These are phyloP conservation scores for Drosophila rubida DNA, from an alignment of 2,888 invertebrate genomes.

Conservation along the genomic window DNA sequence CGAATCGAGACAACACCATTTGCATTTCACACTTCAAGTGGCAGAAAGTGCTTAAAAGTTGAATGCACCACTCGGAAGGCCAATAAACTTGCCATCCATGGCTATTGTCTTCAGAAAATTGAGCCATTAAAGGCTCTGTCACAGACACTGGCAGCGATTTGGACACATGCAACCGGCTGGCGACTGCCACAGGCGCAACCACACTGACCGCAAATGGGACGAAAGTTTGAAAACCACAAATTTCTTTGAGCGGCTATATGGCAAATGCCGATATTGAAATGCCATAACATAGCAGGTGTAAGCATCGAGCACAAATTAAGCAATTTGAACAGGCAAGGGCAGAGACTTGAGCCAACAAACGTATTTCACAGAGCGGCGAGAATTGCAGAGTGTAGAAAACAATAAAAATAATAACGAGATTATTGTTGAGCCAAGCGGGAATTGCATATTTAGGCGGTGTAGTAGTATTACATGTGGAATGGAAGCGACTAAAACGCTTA, in stretches of 20 bases:
- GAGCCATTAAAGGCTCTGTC: conserved; percentile 20
- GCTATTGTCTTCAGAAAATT: conserved; percentile 31
- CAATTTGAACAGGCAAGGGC: conserved; percentile 16
- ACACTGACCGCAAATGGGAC: conserved; percentile 55
- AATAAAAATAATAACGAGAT: neutral
- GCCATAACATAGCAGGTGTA: conserved; percentile 16
- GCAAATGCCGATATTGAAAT: conserved; percentile 38
- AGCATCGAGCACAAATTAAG: conserved; percentile 22
- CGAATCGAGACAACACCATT: neutral
- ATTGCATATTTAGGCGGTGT: conserved; percentile 4
- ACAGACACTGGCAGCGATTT: conserved; percentile 5
- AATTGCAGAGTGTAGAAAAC: neutral
- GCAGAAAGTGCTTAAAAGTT: conserved; percentile 9
- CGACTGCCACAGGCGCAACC: conserved; percentile 29
- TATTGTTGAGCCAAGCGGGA: neutral
- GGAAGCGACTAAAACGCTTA: conserved; percentile 21
- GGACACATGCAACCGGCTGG: conserved; percentile 13
- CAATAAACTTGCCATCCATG: conserved; percentile 36
- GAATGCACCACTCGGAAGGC: conserved; percentile 15
- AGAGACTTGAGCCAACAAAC: no score
- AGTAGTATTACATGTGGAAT: conserved; percentile 30
- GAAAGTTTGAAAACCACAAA: conserved; percentile 50
- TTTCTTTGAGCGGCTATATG: conserved; percentile 32
- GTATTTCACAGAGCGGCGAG: neutral
- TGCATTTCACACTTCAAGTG: neutral